Evolutionary conservation across 2,113 vertebrate genomes (phyloP), one percentile per base, ranked within the genome.

Genomic region (Siniperca chuatsi): DNA sequence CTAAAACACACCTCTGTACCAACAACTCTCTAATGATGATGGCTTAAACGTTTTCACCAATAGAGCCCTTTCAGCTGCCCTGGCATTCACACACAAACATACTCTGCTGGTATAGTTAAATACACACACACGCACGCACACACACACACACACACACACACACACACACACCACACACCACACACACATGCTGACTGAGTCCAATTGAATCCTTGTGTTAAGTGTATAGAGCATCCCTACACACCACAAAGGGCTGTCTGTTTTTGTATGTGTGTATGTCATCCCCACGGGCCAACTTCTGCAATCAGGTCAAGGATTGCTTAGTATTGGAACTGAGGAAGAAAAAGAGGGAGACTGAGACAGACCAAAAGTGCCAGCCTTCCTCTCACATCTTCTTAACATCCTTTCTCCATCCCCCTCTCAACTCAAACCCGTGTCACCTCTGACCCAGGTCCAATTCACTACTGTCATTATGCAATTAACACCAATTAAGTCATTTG

Each of bases 401-500:
- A 90, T 92, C 92, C 89, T 94, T 70, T 90, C 87, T 88, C 85
- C 90, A 88, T 75, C 91, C 90, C 88, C 85, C 86, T 78, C 87
- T 72, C 81, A 86, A 89, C 91, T 92, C 83, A 88, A 90, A 95
- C 96, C 96, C 96, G 87, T 94, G 95, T 97, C 97, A 98, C 96
- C 97, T 97, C 95, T 98, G 94, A 96, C 96, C 96, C 83, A 77
- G 89, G 87, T 94, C 97, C 96, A 97, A 98, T 95, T 97, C 97
- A 97, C 96, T 94, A 96, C 96, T 91, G 78, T 97, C 97, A 98
- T 99, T 99, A 97, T 95, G 94, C 94, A 97, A 98, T 98, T 98
- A 99, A 98, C 97, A 97, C 96, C 96, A 98, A 97, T 98, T 98
- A 97, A 97, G 97, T 96, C 96, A 97, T 98, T 97, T 97, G 94